Base-by-base conservation (phyloP, 1,140 invertebrate genomes). In the Coenobita brevimanus region DNA sequence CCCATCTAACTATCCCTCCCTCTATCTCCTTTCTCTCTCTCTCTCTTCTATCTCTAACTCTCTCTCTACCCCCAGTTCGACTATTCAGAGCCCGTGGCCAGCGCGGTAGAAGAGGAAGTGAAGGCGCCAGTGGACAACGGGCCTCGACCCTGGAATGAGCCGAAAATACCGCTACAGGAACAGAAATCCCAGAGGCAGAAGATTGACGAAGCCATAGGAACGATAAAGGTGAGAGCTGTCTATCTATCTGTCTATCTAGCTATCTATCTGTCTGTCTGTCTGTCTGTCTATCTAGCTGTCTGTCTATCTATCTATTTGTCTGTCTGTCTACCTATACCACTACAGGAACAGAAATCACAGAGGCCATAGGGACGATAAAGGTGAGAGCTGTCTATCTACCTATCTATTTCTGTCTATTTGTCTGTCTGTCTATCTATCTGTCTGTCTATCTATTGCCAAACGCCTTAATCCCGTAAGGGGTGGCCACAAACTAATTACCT, bases 91-190 rank as follows among this genome's bases (percentile, higher is more conserved):
- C 41, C 78, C 15, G 62, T 57, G 1, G 64, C 75, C n/a, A 82
- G 83, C 57, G 43, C 78, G n/a, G 67, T 36, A 13, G 62, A 57
- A 54, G 86, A 90, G 43, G 89, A 88, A 43, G 87, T 76, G 4
- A 90, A 90, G 60, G 86, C 84, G 24, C 82, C 86, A 2, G 67
- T 88, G 8, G 89, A 90, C 43, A 89, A 89, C 57, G 89, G 85
- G 8, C 89, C 89, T 21, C 76, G 89, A 2, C 89, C 89, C 8
- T 90, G 89, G 89, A 90, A 90, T 82, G 89, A 90, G 46, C 89
- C 89, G 33, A 90, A 90, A 78, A 90, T 90, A 17, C 89, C 89
- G 1, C 69, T 90, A 69, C 89, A 90, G 33, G 86, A 90, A 21
- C 87, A 88, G 10, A 90, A 90, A 33, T 89, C 82, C n/a, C 81